These are phyloP conservation scores for Stenurella melanura DNA, from an alignment of 2,888 invertebrate species.

Conservation along the genomic window DNA sequence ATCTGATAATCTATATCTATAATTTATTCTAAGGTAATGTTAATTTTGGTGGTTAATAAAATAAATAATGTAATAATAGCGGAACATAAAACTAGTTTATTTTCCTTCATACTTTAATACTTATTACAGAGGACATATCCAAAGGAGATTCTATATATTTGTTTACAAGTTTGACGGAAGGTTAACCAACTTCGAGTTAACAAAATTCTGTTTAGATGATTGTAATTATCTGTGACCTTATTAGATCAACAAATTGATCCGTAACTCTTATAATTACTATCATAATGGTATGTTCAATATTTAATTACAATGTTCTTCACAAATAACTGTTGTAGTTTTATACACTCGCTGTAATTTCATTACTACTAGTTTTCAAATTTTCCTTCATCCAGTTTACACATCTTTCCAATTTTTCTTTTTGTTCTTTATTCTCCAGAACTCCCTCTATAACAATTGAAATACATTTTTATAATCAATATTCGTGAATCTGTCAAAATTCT, in stretches of 20 bases:
- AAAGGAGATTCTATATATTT: not conserved
- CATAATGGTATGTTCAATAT: not conserved
- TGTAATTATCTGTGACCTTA: not conserved
- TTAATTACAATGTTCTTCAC: not conserved
- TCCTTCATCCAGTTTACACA: slow-evolving; percentile 27
- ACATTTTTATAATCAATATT: too few relatives aligned
- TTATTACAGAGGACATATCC: not conserved
- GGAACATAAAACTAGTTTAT: not conserved
- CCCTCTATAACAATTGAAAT: not conserved
- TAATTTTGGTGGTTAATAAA: too few relatives aligned
- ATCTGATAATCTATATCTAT: too few relatives aligned
- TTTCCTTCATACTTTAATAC: not conserved
- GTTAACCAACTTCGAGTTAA: not conserved
- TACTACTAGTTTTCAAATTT: not conserved
- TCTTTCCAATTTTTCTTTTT: not conserved
- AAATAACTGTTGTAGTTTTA: not conserved
- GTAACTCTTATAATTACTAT: too few relatives aligned
- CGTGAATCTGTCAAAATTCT: too few relatives aligned
- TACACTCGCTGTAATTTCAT: not conserved
- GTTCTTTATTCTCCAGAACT: not conserved
- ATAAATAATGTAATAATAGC: too few relatives aligned
- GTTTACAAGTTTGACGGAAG: not conserved
- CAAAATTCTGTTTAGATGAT: not conserved
- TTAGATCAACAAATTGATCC: too few relatives aligned
- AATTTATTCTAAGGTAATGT: too few relatives aligned